phyloP scores from a whole-genome alignment of 2,888 invertebrate species.

The Choristoneura rosaceana region DNA sequence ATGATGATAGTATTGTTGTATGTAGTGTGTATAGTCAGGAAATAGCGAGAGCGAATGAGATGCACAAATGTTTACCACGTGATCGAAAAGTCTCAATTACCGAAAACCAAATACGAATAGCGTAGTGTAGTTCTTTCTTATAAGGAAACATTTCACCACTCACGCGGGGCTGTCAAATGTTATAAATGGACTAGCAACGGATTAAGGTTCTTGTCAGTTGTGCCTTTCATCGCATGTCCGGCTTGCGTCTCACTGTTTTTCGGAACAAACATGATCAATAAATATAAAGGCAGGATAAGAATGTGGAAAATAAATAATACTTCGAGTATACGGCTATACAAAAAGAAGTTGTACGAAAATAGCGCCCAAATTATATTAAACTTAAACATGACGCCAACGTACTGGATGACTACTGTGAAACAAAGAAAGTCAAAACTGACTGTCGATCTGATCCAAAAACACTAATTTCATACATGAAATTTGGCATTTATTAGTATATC shows the following conservation, averaged over 20 bases:
- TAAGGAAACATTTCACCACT: conserved; percentile 24
- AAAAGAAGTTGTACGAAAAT: neutral
- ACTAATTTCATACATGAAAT: too few relatives aligned
- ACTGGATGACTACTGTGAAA: neutral
- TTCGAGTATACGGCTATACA: neutral
- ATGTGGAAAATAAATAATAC: conserved; percentile 16
- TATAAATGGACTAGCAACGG: conserved; percentile 30
- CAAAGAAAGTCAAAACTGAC: too few relatives aligned
- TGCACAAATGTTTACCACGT: neutral
- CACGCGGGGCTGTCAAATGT: conserved; percentile 33
- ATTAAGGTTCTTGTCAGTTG: conserved; percentile 29
- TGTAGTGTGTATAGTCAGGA: neutral
- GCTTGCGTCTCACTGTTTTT: conserved; percentile 27
- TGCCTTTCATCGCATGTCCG: conserved; percentile 23
- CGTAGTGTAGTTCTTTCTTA: neutral
- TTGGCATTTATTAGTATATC: too few relatives aligned
- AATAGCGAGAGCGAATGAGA: neutral
- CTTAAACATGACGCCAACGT: neutral
- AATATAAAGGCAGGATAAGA: neutral
- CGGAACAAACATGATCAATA: conserved; percentile 19
- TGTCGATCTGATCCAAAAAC: too few relatives aligned
- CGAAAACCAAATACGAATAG: neutral
- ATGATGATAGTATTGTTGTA: too few relatives aligned
- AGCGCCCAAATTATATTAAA: neutral
- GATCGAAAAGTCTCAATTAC: neutral